Evolutionary conservation across 2,113 vertebrate genomes (phyloP), one percentile per base, ranked within the genome.

Genomic region (Ictalurus punctatus): DNA sequence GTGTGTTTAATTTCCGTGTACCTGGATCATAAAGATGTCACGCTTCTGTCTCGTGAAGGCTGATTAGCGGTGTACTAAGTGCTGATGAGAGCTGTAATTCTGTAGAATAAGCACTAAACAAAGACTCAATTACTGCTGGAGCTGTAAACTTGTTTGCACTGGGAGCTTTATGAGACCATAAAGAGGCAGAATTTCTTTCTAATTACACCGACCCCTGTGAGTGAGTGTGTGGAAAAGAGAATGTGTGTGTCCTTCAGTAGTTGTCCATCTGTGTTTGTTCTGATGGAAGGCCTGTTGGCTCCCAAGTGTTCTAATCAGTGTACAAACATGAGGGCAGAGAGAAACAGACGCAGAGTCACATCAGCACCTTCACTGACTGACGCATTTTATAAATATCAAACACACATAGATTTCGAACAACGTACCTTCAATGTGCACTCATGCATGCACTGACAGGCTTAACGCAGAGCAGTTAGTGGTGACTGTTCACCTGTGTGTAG

Each of bases 251-350:
- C 85, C 61, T 86, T 86, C 88, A 89, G 87, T 88, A 76, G 73
- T 74, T 91, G 86, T 89, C 88, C 90, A 89, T 87, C 76, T 88
- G 90, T 90, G 85, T 91, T 91, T 91, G 90, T 86, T 91, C 84
- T 88, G 56, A 74, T n/a, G 44, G 84, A 78, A 90, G 86, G n/a
- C 44, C 54, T 87, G 83, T 90, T 90, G 86, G 40, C 78, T 86
- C 65, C 80, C 30, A 30, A 79, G 90, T 88, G 89, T 76, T 89
- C 90, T 79, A 90, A 92, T 87, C 85, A 86, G 81, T 58, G 83
- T 56, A 80, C 73, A 86, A 85, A 88, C 69, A 80, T 5, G 59
- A 91, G 40, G 67, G 67, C 65, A 23, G 19, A 30, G 12, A 81
- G 48, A 71, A 21, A 87, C 21, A 74, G 52, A 71, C 40, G 25